Conservation (phyloP, 2,888 invertebrate species). For the Spodoptera littoralis region DNA sequence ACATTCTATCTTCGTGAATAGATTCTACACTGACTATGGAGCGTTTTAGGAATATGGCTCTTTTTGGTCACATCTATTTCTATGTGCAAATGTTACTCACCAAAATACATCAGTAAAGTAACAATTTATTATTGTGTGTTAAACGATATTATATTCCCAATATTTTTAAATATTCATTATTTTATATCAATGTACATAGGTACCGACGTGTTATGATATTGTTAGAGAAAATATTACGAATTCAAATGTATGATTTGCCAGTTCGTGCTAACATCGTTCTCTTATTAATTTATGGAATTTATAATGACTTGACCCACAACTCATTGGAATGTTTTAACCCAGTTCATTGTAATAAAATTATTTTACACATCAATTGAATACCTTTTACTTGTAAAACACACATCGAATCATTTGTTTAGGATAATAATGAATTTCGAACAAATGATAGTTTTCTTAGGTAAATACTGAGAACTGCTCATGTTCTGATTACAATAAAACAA, state of each 20-base stretch:
- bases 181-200: too few species aligned
- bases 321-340: conserved; percentile 24
- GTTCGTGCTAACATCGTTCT: conserved; percentile 16
- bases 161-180: too few species aligned
- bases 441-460: conserved; percentile 32
- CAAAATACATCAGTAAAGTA: too few species aligned
- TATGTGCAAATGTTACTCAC: too few species aligned
- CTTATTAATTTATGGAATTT: conserved; percentile 48
- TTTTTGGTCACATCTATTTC: too few species aligned
- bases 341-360: conserved; percentile 30
- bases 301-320: conserved; percentile 34
- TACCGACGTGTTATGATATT: too few species aligned
- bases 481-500: conserved; percentile 28
- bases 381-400: conserved; percentile 32
- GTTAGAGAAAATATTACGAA: conserved; percentile 3
- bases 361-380: conserved; percentile 32
- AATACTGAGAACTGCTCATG: conserved; percentile 17
- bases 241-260: conserved; percentile 23
- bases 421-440: conserved; percentile 33
- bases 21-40: conserved; percentile 61
- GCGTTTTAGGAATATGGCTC: conserved; percentile 14
- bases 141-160: too few species aligned
- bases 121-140: too few species aligned
- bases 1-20: conserved; percentile 68
- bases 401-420: conserved; percentile 34